phyloP scores from a whole-genome alignment of 2,888 invertebrate species.

The Troides oblongomaculatus region DNA sequence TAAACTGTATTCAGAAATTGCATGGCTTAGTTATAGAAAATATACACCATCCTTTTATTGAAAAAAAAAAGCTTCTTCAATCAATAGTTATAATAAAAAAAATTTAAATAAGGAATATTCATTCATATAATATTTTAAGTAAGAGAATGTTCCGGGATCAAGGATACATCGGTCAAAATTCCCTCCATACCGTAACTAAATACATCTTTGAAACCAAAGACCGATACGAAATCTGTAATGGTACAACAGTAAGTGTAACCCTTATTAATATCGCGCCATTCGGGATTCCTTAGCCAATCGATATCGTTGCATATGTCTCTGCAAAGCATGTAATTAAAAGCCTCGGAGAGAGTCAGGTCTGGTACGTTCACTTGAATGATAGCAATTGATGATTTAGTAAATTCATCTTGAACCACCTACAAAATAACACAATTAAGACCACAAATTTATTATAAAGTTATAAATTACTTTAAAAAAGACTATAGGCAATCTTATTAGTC shows the following conservation, averaged over 20 bases:
- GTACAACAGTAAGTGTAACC: conserved; percentile 57
- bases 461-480: too few relatives aligned
- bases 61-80: background rate
- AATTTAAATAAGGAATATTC: too few relatives aligned
- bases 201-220: conserved; percentile 36
- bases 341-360: conserved; percentile 39
- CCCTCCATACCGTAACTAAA: conserved; percentile 36
- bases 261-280: conserved; percentile 43
- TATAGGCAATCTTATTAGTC: background rate
- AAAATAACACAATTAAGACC: background rate
- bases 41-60: background rate
- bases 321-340: conserved; percentile 41
- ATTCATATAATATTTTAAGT: too few relatives aligned
- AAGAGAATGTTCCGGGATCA: conserved; percentile 11
- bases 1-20: too few relatives aligned
- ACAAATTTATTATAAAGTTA: background rate
- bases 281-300: conserved; percentile 44
- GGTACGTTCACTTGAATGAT: conserved; percentile 59
- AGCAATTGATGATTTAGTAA: conserved; percentile 44
- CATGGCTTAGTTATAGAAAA: too few relatives aligned
- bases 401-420: conserved; percentile 52
- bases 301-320: conserved; percentile 47
- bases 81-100: background rate
- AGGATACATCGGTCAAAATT: conserved; percentile 23
- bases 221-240: conserved; percentile 45